These are phyloP conservation scores for Myoxocephalus aenaeus DNA, from an alignment of 2,797 vertebrate genomes.

Conservation along the genomic window DNA sequence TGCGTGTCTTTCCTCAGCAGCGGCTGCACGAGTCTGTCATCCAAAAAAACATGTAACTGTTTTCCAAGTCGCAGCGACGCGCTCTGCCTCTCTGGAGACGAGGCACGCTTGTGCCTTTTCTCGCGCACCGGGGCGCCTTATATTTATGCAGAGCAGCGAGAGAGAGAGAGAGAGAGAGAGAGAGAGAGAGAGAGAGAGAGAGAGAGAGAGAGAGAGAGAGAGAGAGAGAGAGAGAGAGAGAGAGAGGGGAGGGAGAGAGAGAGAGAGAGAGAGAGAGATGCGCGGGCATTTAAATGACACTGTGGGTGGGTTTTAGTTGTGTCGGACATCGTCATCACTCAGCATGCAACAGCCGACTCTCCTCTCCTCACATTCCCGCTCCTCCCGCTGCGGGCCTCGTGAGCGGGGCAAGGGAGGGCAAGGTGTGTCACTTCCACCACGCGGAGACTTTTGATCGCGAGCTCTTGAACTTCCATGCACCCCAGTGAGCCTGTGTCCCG, in stretches of 20 bases:
- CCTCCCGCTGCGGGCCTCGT: conserved; percentile 26
- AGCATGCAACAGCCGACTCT: conserved; percentile 54
- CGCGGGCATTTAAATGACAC: conserved; percentile 85
- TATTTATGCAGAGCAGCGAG: conserved; percentile 80
- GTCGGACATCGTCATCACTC: conserved; percentile 68
- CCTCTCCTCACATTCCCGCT: conserved; percentile 10
- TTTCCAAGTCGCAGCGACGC: conserved; percentile 63
- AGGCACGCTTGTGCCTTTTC: conserved; percentile 79
- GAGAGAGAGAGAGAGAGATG: conserved; percentile 22
- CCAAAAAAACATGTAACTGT: conserved; percentile 45
- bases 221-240: not conserved
- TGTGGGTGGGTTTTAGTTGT: conserved; percentile 83
- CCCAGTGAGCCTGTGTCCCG: no score
- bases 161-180: conserved; percentile 19
- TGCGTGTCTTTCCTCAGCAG: conserved; percentile 43
- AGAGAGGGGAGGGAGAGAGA: not conserved
- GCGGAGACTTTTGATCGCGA: not conserved
- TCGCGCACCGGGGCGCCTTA: conserved; percentile 77
- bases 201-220: not conserved
- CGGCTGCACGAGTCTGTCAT: conserved; percentile 54
- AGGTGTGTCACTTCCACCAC: not conserved
- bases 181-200: not conserved
- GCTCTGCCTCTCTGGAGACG: conserved; percentile 80
- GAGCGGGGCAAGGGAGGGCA: not conserved
- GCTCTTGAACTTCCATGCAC: not conserved